A percentile compares a stretch with the other conserved stretches of the same genome.
phyloP scores from a whole-genome alignment of 2,888 invertebrate species.

The Stenotaenia linearis region DNA sequence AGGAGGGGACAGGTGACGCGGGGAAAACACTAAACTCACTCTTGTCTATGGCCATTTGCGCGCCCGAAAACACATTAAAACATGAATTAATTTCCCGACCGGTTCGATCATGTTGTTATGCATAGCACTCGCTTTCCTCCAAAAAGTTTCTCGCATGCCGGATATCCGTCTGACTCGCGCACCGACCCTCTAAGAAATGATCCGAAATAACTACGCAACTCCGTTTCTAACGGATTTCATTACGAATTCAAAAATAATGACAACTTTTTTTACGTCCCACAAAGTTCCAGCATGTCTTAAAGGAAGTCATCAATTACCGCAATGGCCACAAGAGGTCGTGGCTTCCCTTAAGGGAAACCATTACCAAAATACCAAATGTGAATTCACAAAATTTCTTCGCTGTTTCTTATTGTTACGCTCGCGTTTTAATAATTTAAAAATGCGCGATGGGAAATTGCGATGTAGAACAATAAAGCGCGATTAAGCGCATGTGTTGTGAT shows the following conservation, averaged over 20 bases:
- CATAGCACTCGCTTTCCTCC: not conserved
- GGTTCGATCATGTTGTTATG: not conserved
- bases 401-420: not conserved
- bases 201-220: not conserved
- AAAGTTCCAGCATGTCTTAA: not conserved
- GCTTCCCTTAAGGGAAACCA: not conserved
- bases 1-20: not conserved
- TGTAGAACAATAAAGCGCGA: not conserved
- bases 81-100: not conserved
- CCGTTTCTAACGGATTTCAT: not conserved
- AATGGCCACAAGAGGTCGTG: not conserved
- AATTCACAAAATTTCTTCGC: not conserved
- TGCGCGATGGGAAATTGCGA: not conserved
- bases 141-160: not conserved
- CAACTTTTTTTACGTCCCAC: not conserved
- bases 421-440: not conserved
- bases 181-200: not conserved
- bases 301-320: not conserved
- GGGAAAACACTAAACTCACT: slow-evolving; percentile 35
- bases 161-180: not conserved
- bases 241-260: not conserved
- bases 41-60: slow-evolving; percentile 35
- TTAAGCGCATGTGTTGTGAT: no score
- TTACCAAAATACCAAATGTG: not conserved
- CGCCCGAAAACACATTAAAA: not conserved